These are phyloP conservation scores for Isaurus tuberculatus DNA, from an alignment of 92 coral and sea anemone species.

Conservation along the genomic window DNA sequence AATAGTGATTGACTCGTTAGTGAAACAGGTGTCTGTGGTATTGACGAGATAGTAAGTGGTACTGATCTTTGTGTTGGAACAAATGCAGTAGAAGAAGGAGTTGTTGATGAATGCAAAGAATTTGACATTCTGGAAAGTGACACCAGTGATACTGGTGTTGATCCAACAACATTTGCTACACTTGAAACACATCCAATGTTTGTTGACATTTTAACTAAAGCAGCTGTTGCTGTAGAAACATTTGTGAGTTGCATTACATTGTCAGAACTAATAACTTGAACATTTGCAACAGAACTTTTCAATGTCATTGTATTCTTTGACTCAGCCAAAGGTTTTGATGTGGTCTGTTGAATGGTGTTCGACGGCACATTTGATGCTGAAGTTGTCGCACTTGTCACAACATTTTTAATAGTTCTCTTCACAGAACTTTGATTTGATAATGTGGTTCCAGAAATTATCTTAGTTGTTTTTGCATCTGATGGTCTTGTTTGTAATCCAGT, in stretches of 20 bases:
- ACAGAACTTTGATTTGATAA: constrained; percentile 5
- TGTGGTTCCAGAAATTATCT: background rate
- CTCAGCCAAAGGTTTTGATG: constrained; percentile 1
- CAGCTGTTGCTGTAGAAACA: background rate
- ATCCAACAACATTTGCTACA: constrained; percentile 8
- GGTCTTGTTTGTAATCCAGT: background rate
- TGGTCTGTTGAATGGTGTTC: background rate
- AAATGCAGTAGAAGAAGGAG: constrained; percentile 49
- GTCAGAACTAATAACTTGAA: background rate
- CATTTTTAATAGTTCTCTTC: background rate
- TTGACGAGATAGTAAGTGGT: constrained; percentile 6
- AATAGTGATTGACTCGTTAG: background rate
- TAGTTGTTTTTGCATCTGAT: background rate
- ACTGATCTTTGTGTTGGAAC: constrained; percentile 43
- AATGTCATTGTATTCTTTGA: background rate
- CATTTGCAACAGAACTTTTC: background rate
- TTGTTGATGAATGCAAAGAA: constrained; percentile 36
- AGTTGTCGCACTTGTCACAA: background rate
- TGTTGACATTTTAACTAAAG: constrained; percentile 20
- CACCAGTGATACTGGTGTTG: constrained; percentile 29
- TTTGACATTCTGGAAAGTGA: constrained; percentile 51
- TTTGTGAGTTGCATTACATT: background rate
- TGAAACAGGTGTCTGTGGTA: constrained; percentile 1
- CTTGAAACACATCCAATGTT: constrained; percentile 24
- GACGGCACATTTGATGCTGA: background rate